These are phyloP conservation scores for Ictidomys tridecemlineatus DNA, from an alignment of 2,113 vertebrate genomes.

Conservation along the genomic window DNA sequence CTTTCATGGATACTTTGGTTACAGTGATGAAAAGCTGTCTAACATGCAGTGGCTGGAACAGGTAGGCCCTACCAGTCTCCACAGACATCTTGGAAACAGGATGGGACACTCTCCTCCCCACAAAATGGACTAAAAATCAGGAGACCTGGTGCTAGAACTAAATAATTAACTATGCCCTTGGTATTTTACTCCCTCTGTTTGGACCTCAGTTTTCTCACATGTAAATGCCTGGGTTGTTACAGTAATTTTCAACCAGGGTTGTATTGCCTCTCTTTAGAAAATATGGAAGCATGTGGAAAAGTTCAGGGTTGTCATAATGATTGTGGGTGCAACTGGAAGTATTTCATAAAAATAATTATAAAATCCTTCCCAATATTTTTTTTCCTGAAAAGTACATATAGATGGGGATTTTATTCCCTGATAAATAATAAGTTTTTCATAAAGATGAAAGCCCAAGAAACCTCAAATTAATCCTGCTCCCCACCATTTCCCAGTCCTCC, in stretches of 20 bases:
- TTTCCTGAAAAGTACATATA: not conserved
- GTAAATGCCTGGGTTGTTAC: not conserved
- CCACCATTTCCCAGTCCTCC: not conserved
- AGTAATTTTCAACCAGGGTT: not conserved
- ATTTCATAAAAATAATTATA: conserved; percentile 13
- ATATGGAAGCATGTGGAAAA: not conserved
- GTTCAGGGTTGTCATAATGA: not conserved
- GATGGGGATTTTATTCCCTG: not conserved
- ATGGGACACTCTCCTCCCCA: not conserved
- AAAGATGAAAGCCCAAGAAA: not conserved
- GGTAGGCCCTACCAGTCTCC: not conserved
- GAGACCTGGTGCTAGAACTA: not conserved
- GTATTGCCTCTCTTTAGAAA: not conserved
- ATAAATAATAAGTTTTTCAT: not conserved
- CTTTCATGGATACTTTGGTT: too few relatives aligned
- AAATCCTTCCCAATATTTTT: not conserved
- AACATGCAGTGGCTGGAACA: not conserved
- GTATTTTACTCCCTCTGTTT: fast-evolving
- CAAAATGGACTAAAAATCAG: not conserved
- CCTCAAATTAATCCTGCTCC: not conserved
- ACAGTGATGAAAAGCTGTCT: too few relatives aligned
- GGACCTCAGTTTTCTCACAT: not conserved
- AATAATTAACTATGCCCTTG: not conserved
- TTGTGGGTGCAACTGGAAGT: not conserved
- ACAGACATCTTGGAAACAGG: not conserved